Evolutionary conservation across 35 echinoderm and acorn worm species (phyloP), one percentile per base, ranked within the genome.

Genomic region (Apostichopus californicus): DNA sequence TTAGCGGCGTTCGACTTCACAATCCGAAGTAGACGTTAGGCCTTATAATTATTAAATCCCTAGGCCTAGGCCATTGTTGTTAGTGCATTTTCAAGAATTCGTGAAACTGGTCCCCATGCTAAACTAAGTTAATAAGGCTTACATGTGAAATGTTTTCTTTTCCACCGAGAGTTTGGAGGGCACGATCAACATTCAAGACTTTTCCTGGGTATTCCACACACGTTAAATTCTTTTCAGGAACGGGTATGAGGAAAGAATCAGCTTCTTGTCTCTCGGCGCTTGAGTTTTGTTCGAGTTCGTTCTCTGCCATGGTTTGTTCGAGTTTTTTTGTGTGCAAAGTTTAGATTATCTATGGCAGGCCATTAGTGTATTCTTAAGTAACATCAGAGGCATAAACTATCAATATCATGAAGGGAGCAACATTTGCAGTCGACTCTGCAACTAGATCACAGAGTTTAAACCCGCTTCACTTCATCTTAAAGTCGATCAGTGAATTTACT

Each of bases 151-250:
- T 13, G 13, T 21, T 79, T 78, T 91, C 89, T 52, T 79, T 73
- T 61, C 89, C 89, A 12, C 89, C 89, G 18, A 91, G 89, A 57
- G 89, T 91, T 91, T 91, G 17, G 17, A 91, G 34, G 34, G 77
- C 77, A 61, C 89, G 71, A 5, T 91, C 89, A 57, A 59, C 77
- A 34, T 91, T 91, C 18, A 91, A 66, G 20, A 91, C 77, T 79
- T 79, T 91, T 24, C 72, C 89, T 17, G 89, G 89, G 46, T 91
- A 91, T 79, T 53, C 75, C 18, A 91, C 73, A 91, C 89, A 91
- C 5, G 64, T 64, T 55, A 89, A 13, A 72, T 73, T 89, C 68
- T 54, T 89, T 15, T 89, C 86, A 65, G 86, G 86, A 55, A 89
- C 28, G 60, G 21, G 25, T 52, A 73, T 54, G 60, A 60, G 57